These are phyloP conservation scores for Thyatira batis DNA, from an alignment of 2,888 invertebrate genomes.

Conservation along the genomic window DNA sequence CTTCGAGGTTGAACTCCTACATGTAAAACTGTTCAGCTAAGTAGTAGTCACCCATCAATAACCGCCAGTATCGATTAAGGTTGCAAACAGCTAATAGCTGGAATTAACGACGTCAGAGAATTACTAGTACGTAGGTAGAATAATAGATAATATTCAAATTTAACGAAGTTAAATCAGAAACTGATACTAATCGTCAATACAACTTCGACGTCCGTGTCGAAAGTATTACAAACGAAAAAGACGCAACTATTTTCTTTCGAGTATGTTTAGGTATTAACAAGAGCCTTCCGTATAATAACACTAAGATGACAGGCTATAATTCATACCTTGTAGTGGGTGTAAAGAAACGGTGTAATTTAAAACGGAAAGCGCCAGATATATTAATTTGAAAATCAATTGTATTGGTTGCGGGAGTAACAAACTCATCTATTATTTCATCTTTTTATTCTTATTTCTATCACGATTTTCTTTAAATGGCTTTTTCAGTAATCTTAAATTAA, in stretches of 20 bases:
- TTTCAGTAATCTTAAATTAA: not conserved
- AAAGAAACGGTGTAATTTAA: constrained; percentile 25
- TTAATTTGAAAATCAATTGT: constrained; percentile 26
- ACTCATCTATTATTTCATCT: constrained; percentile 2
- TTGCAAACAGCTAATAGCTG: not conserved
- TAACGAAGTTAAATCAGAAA: too few relatives aligned
- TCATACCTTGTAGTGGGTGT: constrained; percentile 28
- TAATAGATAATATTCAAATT: too few relatives aligned
- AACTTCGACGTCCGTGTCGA: too few relatives aligned
- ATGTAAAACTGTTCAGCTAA: not conserved
- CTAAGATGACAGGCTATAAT: constrained; percentile 18
- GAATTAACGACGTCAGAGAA: not conserved
- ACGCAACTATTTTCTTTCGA: not conserved
- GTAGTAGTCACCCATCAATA: not conserved
- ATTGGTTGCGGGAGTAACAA: constrained; percentile 4
- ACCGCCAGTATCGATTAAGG: not conserved
- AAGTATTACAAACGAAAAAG: not conserved
- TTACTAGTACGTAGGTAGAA: too few relatives aligned
- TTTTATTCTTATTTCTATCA: not conserved
- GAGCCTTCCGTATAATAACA: constrained; percentile 24
- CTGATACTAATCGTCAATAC: too few relatives aligned
- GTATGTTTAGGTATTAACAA: constrained; percentile 7
- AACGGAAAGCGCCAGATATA: constrained; percentile 21
- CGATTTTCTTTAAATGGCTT: too few relatives aligned
- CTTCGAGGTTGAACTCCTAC: too few relatives aligned